These are phyloP conservation scores for Sphaeramia orbicularis DNA, from an alignment of 2,797 vertebrate genomes.

Conservation along the genomic window DNA sequence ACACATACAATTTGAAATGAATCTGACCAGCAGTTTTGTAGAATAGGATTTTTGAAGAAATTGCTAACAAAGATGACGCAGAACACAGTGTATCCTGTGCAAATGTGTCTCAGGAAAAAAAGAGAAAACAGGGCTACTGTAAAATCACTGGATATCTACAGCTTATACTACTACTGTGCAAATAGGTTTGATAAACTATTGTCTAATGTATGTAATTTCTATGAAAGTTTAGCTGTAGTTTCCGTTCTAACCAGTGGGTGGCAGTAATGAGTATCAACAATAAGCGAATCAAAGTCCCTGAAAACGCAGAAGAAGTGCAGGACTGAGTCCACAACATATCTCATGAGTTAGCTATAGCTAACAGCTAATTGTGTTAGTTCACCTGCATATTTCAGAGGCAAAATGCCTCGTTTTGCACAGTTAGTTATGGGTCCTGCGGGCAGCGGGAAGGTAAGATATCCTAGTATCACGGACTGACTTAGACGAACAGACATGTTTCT, in stretches of 20 bases:
- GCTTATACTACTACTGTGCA: no score
- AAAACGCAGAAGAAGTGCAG: not conserved
- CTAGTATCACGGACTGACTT: no score
- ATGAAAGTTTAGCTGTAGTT: not conserved
- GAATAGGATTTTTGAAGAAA: no score
- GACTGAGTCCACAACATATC: not conserved
- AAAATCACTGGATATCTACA: no score
- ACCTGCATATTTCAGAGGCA: not conserved
- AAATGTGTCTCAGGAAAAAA: no score
- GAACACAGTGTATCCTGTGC: no score
- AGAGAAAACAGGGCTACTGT: no score
- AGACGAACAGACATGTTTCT: no score
- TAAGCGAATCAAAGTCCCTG: fast-evolving
- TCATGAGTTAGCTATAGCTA: not conserved
- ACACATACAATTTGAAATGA: no score
- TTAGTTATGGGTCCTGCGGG: conserved; percentile 97
- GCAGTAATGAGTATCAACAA: not conserved
- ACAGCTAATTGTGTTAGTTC: not conserved
- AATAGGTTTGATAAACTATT: no score
- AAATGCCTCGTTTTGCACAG: conserved; percentile 96
- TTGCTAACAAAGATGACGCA: no score
- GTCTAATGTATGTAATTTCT: not conserved
- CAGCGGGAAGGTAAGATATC: conserved; percentile 91
- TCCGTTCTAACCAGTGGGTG: conserved; percentile 14
- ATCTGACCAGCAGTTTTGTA: no score